Evolutionary conservation across 2,888 invertebrate genomes (phyloP), one percentile per base, ranked within the genome.

Genomic region (Volucella inanis): DNA sequence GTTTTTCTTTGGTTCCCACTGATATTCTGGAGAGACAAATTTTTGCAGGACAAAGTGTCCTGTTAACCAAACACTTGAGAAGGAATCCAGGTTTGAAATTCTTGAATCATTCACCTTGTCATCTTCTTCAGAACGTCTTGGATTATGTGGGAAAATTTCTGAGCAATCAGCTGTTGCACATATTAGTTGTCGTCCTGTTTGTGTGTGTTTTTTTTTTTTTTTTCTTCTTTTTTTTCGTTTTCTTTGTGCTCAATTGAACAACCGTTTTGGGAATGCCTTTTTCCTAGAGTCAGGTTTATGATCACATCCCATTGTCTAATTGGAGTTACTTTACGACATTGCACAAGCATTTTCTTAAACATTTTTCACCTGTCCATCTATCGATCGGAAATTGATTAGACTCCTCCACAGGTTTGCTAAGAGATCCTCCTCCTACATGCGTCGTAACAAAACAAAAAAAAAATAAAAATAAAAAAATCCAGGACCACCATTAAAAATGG

Each of bases 61-160:
- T 85, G 85, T 85, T 85, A 85, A 81, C 71, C 85, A 85, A 85
- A 85, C 85, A 85, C 85, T 85, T 85, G 31, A 31, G 31, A 72
- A 85, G 15, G 70, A 70, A 67, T 81, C 64, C 84, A 84, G 31
- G 6, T 31, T 31, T 31, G 31, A 6, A 31, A 31, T 6, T 31
- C 31, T 31, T 31, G 31, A 31, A 6, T 22, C 18, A 22, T 31
- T 31, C 31, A 31, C 31, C 31, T 31, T 31, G 31, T 75, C 84
- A 79, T 79, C 78, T 12, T 43, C 50, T 47, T 54, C 41, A 52
- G 41, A 47, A 67, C 65, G n/a, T 72, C 45, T 72, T 74, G 61
- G 72, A 62, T 62, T 85, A 77, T 85, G 31, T 31, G 85, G 85
- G 85, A 85, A 85, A 71, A 85, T 81, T 85, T 77, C 68, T 15